phyloP scores from a whole-genome alignment of 2,113 vertebrate genomes.

The Chaenocephalus aceratus region DNA sequence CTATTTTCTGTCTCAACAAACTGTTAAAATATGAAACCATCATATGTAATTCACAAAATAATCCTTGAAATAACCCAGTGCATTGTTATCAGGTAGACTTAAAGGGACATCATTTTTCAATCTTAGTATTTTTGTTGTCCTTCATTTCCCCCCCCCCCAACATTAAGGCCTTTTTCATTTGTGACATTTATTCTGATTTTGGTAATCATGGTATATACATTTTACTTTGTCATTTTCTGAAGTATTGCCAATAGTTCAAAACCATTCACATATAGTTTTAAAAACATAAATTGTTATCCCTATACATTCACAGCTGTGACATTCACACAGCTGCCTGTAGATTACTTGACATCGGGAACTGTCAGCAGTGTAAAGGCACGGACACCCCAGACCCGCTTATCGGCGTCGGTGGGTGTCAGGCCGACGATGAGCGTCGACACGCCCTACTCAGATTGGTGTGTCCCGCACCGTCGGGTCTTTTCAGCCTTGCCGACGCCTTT shows the following conservation, averaged over 20 bases:
- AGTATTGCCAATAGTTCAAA: background rate
- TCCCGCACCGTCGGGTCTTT: too few relatives aligned
- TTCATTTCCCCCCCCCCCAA: background rate
- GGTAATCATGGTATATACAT: background rate
- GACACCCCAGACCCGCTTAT: too few relatives aligned
- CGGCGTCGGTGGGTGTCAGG: too few relatives aligned
- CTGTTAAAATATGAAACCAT: background rate
- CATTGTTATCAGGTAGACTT: background rate
- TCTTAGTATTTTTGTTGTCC: background rate
- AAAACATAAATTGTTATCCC: background rate
- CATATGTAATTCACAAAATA: background rate
- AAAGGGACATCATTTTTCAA: background rate
- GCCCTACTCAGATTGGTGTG: too few relatives aligned
- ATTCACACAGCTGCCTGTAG: slow-evolving; percentile 29
- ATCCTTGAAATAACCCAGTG: background rate
- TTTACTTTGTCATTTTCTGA: background rate
- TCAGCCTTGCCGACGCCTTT: too few relatives aligned
- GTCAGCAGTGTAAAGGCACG: background rate
- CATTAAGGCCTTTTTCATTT: background rate
- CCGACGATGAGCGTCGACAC: too few relatives aligned
- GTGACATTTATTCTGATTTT: background rate
- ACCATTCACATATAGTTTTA: background rate
- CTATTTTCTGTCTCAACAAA: background rate
- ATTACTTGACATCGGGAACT: slow-evolving; percentile 43
- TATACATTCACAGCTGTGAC: slow-evolving; percentile 29